These are phyloP conservation scores for Ophion ellenae DNA, from an alignment of 2,888 invertebrate species.

Conservation along the genomic window DNA sequence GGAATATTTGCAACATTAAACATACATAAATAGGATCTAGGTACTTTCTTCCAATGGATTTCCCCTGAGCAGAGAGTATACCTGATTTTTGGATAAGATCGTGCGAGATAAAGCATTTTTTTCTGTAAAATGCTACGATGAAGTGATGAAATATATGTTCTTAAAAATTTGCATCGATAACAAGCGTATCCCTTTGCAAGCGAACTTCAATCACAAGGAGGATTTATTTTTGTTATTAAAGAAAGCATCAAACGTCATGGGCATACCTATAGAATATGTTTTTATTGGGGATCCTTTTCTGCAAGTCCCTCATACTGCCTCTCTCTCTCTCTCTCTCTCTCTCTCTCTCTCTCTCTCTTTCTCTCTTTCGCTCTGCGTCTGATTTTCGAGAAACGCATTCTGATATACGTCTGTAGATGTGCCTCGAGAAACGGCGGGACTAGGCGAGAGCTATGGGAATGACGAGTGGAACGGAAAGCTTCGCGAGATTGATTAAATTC, in stretches of 20 bases:
- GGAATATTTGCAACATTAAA: too few species aligned
- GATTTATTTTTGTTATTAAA: too few species aligned
- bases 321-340: background rate
- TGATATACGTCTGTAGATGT: background rate
- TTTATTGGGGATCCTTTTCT: background rate
- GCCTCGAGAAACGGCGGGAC: background rate
- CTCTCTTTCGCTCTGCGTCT: background rate
- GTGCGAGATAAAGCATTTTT: too few species aligned
- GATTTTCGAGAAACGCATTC: background rate
- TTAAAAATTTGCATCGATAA: too few species aligned
- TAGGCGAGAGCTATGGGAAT: background rate
- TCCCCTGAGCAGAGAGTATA: too few species aligned
- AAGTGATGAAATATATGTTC: too few species aligned
- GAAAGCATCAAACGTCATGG: background rate
- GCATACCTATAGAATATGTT: background rate
- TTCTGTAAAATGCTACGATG: too few species aligned
- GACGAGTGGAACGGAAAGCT: constrained; percentile 18
- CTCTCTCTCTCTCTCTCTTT: background rate
- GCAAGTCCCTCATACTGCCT: background rate
- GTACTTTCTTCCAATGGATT: too few species aligned
- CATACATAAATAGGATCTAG: too few species aligned
- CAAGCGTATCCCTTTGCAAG: too few species aligned
- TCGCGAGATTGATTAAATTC: constrained; percentile 62
- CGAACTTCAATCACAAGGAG: too few species aligned
- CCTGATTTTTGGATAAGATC: too few species aligned